Evolutionary conservation across 35 echinoderm and acorn worm genomes (phyloP).

Genomic region (Heliocidaris tuberculata): DNA sequence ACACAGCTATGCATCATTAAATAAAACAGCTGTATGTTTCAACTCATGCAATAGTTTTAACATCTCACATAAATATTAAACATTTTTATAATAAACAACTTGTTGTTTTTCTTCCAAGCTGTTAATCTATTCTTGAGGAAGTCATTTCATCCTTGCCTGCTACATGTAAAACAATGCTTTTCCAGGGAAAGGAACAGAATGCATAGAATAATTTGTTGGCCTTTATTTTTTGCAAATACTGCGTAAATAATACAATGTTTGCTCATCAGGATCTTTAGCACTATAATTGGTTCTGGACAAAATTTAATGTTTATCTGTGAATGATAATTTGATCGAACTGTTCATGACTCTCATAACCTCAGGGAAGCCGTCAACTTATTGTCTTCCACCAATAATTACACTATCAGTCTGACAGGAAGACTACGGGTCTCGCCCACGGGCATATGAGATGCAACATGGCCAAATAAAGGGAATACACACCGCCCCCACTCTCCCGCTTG

Average conservation of each 20-base stretch:
- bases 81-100: too few species aligned
- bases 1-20: too few species aligned
- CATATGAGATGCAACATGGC: neutral
- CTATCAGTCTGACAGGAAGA: neutral
- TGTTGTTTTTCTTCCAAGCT: too few species aligned
- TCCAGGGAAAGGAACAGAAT: too few species aligned
- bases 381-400: neutral
- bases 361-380: neutral
- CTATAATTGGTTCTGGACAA: neutral
- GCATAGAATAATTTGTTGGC: too few species aligned
- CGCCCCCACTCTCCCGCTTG: neutral
- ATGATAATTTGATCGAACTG: neutral
- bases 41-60: too few species aligned
- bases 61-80: too few species aligned
- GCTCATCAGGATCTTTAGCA: neutral
- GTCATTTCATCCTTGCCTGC: too few species aligned
- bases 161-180: too few species aligned
- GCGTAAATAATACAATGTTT: neutral
- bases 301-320: neutral
- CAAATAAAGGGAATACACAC: neutral
- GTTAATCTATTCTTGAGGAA: too few species aligned
- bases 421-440: neutral
- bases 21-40: too few species aligned
- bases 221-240: too few species aligned
- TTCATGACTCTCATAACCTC: neutral